A percentile compares a stretch with the other conserved stretches of the same genome.
These are phyloP conservation scores for Tragulus kanchil DNA, from an alignment of 2,113 vertebrate genomes.

Conservation along the genomic window DNA sequence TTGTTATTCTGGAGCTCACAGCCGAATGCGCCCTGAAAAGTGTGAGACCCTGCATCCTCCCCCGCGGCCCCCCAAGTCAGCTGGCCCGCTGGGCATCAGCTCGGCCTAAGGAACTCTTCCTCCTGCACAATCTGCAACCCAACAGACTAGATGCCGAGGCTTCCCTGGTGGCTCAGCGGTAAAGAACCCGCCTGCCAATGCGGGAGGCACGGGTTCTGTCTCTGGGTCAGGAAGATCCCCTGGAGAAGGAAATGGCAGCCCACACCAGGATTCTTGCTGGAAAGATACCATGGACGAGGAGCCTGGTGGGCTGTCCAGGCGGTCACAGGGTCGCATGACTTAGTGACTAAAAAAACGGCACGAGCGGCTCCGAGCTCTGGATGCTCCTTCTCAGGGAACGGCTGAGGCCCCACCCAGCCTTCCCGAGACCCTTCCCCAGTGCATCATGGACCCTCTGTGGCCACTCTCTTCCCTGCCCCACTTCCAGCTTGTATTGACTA, in stretches of 20 bases:
- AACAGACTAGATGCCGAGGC: not conserved
- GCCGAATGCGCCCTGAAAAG: constrained; percentile 53
- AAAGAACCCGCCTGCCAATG: not conserved
- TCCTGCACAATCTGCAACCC: not conserved
- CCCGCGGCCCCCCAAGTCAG: not conserved
- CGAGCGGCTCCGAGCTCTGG: too few relatives aligned
- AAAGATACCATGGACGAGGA: not conserved
- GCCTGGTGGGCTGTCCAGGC: not conserved
- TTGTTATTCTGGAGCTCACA: constrained; percentile 40
- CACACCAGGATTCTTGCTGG: not conserved
- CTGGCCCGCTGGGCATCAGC: not conserved
- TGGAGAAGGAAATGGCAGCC: not conserved
- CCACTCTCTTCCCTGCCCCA: not conserved
- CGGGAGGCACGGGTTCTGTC: not conserved
- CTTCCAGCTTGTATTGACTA: not conserved
- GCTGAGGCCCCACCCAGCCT: not conserved
- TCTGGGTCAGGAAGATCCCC: not conserved
- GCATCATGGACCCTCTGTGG: not conserved
- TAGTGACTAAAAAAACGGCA: not conserved
- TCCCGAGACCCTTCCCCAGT: not conserved
- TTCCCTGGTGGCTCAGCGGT: not conserved
- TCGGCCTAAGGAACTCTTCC: not conserved
- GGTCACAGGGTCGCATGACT: not conserved
- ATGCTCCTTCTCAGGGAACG: not conserved
- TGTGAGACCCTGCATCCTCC: constrained; percentile 66